Evolutionary conservation across 64 coral and sea anemone species (phyloP).

Genomic region (Stichodactyla helianthus): DNA sequence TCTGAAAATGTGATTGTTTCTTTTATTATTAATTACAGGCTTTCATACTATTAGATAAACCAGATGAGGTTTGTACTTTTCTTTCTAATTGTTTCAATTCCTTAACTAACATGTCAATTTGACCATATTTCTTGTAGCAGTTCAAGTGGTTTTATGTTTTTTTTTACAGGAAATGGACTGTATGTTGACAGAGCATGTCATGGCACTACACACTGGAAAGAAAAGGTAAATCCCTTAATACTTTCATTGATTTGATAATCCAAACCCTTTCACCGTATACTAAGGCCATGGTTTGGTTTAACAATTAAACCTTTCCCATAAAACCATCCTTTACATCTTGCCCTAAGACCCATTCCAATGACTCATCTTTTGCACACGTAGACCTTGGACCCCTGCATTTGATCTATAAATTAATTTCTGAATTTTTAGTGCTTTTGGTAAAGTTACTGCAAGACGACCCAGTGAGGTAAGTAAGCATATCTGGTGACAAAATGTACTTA

Average conservation of each 20-base stretch:
- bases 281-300: no score
- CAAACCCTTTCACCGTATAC: no score
- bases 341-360: neutral
- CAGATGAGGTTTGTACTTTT: constrained; percentile 75
- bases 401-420: neutral
- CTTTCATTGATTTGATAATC: no score
- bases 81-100: neutral
- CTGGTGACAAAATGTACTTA: no score
- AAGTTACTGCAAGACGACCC: constrained; percentile 40
- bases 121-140: neutral
- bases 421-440: constrained; percentile 28
- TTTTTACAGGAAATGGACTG: constrained; percentile 93
- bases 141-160: neutral
- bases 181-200: constrained; percentile 91
- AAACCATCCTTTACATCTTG: no score
- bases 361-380: no score
- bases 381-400: neutral
- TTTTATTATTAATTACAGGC: constrained; percentile 41
- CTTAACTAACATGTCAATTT: neutral
- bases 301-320: no score
- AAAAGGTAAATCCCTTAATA: constrained; percentile 49
- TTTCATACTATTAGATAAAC: constrained; percentile 92
- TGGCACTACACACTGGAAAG: constrained; percentile 96
- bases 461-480: neutral
- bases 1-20: neutral